Evolutionary conservation across 2,888 invertebrate genomes (phyloP).

Genomic region (Thysanoteuthis rhombus): DNA sequence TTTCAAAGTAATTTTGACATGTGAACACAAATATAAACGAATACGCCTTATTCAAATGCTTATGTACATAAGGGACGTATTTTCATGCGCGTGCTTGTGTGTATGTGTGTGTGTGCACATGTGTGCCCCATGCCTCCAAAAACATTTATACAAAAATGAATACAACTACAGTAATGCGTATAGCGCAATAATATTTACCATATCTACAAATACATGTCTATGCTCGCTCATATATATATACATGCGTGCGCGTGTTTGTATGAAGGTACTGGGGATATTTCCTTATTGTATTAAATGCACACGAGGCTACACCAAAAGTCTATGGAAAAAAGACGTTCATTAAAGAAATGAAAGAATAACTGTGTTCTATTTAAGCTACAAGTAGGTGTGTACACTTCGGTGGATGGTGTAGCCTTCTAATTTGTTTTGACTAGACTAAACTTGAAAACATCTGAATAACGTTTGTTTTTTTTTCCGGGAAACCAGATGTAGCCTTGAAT

Average conservation of each 20-base stretch:
- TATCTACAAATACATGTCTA: background rate
- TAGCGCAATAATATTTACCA: background rate
- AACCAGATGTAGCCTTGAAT: too few relatives aligned
- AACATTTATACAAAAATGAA: background rate
- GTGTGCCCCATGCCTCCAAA: background rate
- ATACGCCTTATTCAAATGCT: background rate
- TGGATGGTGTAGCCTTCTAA: too few relatives aligned
- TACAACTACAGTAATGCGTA: background rate
- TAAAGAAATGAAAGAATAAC: too few relatives aligned
- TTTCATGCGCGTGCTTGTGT: background rate
- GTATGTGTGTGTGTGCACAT: background rate
- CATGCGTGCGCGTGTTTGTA: background rate
- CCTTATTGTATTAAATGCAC: too few relatives aligned
- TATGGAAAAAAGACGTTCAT: too few relatives aligned
- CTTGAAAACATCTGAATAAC: too few relatives aligned
- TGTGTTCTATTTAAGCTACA: too few relatives aligned
- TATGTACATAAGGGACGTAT: background rate
- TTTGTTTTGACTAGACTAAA: too few relatives aligned
- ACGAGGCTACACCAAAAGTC: too few relatives aligned
- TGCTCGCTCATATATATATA: background rate
- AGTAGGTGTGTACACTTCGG: too few relatives aligned
- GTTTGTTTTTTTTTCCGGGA: too few relatives aligned
- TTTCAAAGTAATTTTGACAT: background rate
- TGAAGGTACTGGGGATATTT: too few relatives aligned
- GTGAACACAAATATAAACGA: background rate